Percentiles rank a stretch among this genome's conserved stretches.
phyloP scores from a whole-genome alignment of 2,888 invertebrate genomes.

The Caenorhabditis sp. region DNA sequence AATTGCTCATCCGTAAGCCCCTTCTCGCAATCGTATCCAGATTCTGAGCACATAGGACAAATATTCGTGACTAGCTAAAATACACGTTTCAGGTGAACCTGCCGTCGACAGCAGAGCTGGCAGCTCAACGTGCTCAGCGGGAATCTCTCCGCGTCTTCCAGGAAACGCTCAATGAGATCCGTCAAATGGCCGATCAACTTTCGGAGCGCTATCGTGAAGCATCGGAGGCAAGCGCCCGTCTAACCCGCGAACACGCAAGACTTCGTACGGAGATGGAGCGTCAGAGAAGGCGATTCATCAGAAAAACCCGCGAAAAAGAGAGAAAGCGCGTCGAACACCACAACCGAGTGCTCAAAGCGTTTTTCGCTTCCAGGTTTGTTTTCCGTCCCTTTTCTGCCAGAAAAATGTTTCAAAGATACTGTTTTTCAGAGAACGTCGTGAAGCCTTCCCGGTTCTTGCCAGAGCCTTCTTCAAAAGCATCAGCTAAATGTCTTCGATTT shows the following conservation, averaged over 20 bases:
- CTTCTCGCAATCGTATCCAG: no score
- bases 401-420: no score
- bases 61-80: no score
- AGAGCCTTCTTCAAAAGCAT: slow-evolving; percentile 13
- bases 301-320: not conserved
- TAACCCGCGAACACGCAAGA: not conserved
- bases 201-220: slow-evolving; percentile 1
- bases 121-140: no score
- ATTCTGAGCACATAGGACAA: no score
- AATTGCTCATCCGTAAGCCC: no score
- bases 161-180: slow-evolving; percentile 3
- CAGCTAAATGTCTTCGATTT: slow-evolving; percentile 15
- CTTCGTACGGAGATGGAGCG: slow-evolving; percentile 1
- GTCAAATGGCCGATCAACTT: slow-evolving; percentile 2
- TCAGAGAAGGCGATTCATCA: no score
- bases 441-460: slow-evolving; percentile 12
- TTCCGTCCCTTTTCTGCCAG: not conserved
- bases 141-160: slow-evolving; percentile 10
- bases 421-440: slow-evolving; percentile 16
- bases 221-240: not conserved
- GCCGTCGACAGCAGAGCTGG: no score
- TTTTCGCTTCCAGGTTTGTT: slow-evolving; percentile 20
- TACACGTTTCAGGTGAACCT: no score
- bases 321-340: not conserved
- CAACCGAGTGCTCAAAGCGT: not conserved